phyloP scores from a whole-genome alignment of 1,140 invertebrate species.

The Drosophila guanche region DNA sequence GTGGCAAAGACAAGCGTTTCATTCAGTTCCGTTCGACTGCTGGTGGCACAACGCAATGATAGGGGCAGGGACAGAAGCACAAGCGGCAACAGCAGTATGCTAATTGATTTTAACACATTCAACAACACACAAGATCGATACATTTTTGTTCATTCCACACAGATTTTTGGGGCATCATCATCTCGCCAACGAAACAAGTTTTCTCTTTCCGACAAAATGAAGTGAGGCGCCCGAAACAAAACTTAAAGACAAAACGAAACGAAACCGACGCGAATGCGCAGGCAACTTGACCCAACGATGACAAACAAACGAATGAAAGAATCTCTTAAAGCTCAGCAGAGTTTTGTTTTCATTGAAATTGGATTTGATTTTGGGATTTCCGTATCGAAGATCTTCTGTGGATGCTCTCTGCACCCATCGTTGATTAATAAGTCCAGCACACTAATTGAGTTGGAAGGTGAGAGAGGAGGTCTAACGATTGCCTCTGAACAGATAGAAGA shows the following conservation, averaged over 20 bases:
- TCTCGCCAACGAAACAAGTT: constrained; percentile 68
- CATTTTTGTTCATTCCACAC: constrained; percentile 68
- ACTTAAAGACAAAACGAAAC: constrained; percentile 4
- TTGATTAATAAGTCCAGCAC: constrained; percentile 26
- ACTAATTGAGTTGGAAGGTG: constrained; percentile 44
- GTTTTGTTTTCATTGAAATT: constrained; percentile 62
- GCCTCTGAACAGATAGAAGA: constrained; percentile 8
- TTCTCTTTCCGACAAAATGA: constrained; percentile 43
- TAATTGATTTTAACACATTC: constrained; percentile 80
- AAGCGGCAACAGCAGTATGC: constrained; percentile 53
- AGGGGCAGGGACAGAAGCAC: constrained; percentile 25
- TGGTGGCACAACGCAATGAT: constrained; percentile 16
- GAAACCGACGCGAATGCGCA: constrained; percentile 38
- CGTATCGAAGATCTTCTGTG: constrained; percentile 29
- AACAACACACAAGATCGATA: constrained; percentile 51
- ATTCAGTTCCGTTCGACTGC: constrained; percentile 38
- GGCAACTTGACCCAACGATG: constrained; percentile 60
- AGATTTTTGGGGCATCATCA: constrained; percentile 46
- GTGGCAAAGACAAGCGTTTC: constrained; percentile 50
- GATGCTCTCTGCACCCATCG: too few species aligned
- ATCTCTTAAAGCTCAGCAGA: constrained; percentile 56
- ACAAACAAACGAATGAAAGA: constrained; percentile 70
- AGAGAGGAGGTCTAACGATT: constrained; percentile 17
- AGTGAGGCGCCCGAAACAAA: background rate
- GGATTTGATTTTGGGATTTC: constrained; percentile 15